A percentile compares a stretch with the other conserved stretches of the same genome.
These are phyloP conservation scores for Smutsia temminckii DNA, from an alignment of 2,797 vertebrate species.

Conservation along the genomic window DNA sequence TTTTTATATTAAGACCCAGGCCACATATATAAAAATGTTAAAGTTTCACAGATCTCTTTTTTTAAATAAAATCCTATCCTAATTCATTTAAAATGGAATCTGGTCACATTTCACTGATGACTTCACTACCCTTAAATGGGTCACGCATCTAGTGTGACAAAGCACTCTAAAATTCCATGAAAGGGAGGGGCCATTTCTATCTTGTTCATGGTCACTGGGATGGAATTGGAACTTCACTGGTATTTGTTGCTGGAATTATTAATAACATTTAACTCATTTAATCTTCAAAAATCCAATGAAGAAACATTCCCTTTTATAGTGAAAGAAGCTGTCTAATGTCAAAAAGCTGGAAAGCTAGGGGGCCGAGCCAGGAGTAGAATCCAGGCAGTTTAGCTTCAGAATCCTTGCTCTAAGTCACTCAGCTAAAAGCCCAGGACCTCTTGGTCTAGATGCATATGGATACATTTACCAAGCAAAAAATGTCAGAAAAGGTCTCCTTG, in stretches of 20 bases:
- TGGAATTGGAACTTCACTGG: not conserved
- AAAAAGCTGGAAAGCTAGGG: not conserved
- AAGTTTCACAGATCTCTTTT: not conserved
- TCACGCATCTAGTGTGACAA: not conserved
- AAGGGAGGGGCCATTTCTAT: not conserved
- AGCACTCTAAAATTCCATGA: not conserved
- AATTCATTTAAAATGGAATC: slow-evolving; percentile 25
- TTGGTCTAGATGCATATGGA: not conserved
- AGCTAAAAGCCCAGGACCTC: not conserved
- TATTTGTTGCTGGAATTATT: not conserved
- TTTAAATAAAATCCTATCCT: slow-evolving; percentile 12
- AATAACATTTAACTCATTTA: not conserved
- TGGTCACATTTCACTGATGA: not conserved
- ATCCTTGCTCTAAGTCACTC: not conserved
- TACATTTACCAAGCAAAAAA: not conserved
- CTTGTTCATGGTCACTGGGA: not conserved
- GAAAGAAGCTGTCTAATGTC: not conserved
- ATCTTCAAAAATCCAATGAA: not conserved
- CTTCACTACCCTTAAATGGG: not conserved
- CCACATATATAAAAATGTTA: not conserved
- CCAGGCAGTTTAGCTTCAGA: not conserved
- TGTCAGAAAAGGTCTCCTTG: not conserved
- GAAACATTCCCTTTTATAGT: not conserved
- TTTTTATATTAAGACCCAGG: not conserved
- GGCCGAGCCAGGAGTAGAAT: not conserved